These are phyloP conservation scores for Intellagama lesueurii DNA, from an alignment of 2,797 vertebrate species.

Conservation along the genomic window DNA sequence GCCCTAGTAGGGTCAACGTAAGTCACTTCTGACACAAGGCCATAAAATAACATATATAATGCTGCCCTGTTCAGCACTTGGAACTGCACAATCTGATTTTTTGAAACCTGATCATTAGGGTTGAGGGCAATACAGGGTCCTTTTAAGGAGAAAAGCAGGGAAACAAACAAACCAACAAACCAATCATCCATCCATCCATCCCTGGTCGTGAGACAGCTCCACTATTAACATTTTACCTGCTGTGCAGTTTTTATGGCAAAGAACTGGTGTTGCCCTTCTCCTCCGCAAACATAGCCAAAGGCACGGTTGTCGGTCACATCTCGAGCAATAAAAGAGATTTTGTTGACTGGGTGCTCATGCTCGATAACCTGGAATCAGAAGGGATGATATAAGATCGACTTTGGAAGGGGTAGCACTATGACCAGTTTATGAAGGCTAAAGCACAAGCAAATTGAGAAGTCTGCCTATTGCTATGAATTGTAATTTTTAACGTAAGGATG, in stretches of 20 bases:
- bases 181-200: too few species aligned
- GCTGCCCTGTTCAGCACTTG: background rate
- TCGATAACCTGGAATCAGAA: slow-evolving; percentile 89
- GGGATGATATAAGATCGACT: background rate
- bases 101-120: too few species aligned
- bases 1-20: too few species aligned
- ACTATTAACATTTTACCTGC: slow-evolving; percentile 82
- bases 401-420: background rate
- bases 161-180: too few species aligned
- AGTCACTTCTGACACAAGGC: too few species aligned
- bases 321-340: slow-evolving; percentile 97
- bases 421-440: background rate
- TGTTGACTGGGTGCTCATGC: slow-evolving; percentile 94
- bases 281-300: slow-evolving; percentile 96
- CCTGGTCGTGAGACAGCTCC: too few species aligned
- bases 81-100: too few species aligned
- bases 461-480: background rate
- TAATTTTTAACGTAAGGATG: background rate
- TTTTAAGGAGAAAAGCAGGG: too few species aligned
- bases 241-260: slow-evolving; percentile 97
- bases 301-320: slow-evolving; percentile 96
- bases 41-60: background rate
- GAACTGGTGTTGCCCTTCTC: slow-evolving; percentile 97
- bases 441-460: background rate
- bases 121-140: too few species aligned